These are phyloP conservation scores for Cataglyphis cursor DNA, from an alignment of 2,888 invertebrate genomes.

Conservation along the genomic window DNA sequence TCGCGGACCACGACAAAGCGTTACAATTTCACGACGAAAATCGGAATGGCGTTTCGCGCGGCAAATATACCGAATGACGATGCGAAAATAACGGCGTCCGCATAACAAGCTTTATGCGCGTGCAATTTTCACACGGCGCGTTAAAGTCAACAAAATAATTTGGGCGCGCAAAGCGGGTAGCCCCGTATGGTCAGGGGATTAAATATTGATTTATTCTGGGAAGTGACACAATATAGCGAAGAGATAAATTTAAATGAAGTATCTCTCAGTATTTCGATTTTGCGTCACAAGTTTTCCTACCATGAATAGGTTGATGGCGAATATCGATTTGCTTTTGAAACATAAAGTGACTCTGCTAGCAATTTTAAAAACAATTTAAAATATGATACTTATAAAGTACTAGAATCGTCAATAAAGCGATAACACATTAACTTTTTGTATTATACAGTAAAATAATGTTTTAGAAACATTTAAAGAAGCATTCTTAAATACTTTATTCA, in stretches of 20 bases:
- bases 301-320: background rate
- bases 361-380: background rate
- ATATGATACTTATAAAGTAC: background rate
- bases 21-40: conserved; percentile 38
- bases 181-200: conserved; percentile 24
- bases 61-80: conserved; percentile 52
- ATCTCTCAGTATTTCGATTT: conserved; percentile 3
- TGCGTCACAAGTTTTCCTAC: background rate
- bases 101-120: conserved; percentile 48
- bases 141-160: conserved; percentile 57
- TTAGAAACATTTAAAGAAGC: background rate
- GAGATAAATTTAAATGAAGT: conserved; percentile 23
- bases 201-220: conserved; percentile 54
- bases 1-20: conserved; percentile 25
- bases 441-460: background rate
- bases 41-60: conserved; percentile 24
- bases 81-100: conserved; percentile 45
- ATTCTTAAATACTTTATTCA: background rate
- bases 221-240: conserved; percentile 2
- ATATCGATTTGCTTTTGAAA: conserved; percentile 14
- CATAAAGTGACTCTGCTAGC: background rate
- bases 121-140: conserved; percentile 48
- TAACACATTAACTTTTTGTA: background rate
- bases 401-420: conserved; percentile 11
- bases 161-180: conserved; percentile 36